Percentiles rank a stretch among this genome's conserved stretches.
These are phyloP conservation scores for Heterochromis multidens DNA, from an alignment of 2,113 vertebrate genomes.

Conservation along the genomic window DNA sequence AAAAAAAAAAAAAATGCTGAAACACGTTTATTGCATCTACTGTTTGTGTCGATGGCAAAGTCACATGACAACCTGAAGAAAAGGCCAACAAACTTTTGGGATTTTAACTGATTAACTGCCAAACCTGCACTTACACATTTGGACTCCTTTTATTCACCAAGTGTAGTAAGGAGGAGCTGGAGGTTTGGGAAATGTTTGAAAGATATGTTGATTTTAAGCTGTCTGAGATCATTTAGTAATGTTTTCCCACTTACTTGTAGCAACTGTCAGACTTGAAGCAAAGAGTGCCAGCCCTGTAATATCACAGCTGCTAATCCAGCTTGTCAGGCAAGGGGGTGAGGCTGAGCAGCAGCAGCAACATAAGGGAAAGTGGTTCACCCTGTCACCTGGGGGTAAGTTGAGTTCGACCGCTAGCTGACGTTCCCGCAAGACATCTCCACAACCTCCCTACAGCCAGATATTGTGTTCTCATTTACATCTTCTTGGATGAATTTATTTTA, in stretches of 20 bases:
- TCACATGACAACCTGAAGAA: neutral
- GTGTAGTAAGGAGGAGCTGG: neutral
- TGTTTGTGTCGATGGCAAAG: neutral
- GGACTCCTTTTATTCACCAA: neutral
- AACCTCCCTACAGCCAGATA: neutral
- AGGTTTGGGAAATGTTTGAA: neutral
- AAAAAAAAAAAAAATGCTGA: too few species aligned
- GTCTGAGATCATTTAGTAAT: neutral
- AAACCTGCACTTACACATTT: neutral
- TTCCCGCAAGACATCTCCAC: neutral
- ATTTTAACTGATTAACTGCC: neutral
- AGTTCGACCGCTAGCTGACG: neutral
- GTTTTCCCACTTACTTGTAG: neutral
- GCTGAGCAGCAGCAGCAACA: neutral
- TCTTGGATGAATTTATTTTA: neutral
- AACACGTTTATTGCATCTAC: neutral
- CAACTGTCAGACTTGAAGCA: neutral
- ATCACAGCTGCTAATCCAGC: neutral
- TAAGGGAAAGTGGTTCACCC: neutral
- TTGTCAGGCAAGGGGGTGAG: neutral
- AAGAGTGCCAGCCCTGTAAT: neutral
- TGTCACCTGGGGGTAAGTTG: neutral
- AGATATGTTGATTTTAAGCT: neutral
- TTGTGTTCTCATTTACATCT: neutral
- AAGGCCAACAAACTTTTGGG: neutral